Percentiles rank a stretch among this genome's conserved stretches.
Conservation (phyloP, 2,888 invertebrate species). For the Mesochorus sp. region DNA sequence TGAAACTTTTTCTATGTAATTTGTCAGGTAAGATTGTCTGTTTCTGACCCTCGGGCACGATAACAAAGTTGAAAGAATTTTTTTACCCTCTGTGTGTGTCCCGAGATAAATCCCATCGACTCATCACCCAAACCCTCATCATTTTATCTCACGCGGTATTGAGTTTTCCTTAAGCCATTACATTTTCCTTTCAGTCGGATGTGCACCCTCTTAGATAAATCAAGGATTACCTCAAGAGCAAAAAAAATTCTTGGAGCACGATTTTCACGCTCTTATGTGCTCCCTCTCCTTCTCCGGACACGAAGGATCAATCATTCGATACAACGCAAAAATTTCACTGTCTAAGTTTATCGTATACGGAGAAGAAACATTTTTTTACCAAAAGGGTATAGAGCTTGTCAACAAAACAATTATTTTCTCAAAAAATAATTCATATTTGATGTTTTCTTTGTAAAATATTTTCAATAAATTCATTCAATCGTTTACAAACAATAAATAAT, state of each 20-base stretch:
- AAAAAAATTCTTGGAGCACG: not conserved
- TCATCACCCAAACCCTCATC: not conserved
- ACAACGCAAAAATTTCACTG: slow-evolving; percentile 22
- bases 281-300: slow-evolving; percentile 16
- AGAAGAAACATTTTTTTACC: not conserved
- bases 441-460: too few species aligned
- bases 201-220: not conserved
- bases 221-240: not conserved
- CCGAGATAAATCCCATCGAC: not conserved
- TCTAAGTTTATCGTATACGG: not conserved
- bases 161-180: not conserved
- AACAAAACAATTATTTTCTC: too few species aligned
- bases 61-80: not conserved
- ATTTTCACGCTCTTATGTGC: not conserved
- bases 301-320: slow-evolving; percentile 41
- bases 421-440: too few species aligned
- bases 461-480: too few species aligned
- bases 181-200: not conserved
- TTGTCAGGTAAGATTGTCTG: too few species aligned
- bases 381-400: too few species aligned
- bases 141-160: not conserved
- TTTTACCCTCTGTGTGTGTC: too few species aligned
- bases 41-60: too few species aligned
- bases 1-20: too few species aligned
- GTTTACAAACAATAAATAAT: too few species aligned